Conservation (phyloP, 2,797 vertebrate species). For the Crenuchus spilurus region DNA sequence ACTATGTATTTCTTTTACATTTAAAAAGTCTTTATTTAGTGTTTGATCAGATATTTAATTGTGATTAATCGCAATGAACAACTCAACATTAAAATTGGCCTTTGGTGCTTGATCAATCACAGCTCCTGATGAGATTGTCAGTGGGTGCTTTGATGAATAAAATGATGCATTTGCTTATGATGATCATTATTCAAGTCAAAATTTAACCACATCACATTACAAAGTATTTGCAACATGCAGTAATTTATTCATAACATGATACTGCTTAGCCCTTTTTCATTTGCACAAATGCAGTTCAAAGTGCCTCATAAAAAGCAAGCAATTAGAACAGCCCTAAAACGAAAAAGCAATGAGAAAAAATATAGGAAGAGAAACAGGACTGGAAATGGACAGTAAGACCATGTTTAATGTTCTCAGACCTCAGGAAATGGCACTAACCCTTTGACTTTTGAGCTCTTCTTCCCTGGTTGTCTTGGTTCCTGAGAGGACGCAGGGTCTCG, state of each 20-base stretch:
- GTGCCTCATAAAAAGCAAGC: neutral
- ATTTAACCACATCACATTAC: no score
- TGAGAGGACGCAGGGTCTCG: slow-evolving; percentile 89
- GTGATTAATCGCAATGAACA: no score
- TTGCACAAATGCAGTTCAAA: neutral
- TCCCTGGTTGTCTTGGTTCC: slow-evolving; percentile 92
- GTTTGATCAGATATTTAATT: no score
- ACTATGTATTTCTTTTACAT: no score
- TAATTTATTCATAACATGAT: neutral
- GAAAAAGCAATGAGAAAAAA: neutral
- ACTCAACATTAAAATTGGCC: no score
- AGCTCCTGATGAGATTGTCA: no score
- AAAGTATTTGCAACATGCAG: no score
- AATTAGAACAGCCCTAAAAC: neutral
- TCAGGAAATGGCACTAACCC: slow-evolving; percentile 78
- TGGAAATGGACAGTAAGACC: neutral
- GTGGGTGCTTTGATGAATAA: no score
- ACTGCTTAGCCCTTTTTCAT: neutral
- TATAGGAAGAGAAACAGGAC: neutral
- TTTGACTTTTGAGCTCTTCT: slow-evolving; percentile 97
- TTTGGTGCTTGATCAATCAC: no score
- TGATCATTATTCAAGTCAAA: no score
- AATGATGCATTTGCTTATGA: neutral
- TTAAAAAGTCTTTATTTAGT: no score
- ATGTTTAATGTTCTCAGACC: neutral